phyloP scores from a whole-genome alignment of 2,797 vertebrate genomes.

The Agapornis canus region DNA sequence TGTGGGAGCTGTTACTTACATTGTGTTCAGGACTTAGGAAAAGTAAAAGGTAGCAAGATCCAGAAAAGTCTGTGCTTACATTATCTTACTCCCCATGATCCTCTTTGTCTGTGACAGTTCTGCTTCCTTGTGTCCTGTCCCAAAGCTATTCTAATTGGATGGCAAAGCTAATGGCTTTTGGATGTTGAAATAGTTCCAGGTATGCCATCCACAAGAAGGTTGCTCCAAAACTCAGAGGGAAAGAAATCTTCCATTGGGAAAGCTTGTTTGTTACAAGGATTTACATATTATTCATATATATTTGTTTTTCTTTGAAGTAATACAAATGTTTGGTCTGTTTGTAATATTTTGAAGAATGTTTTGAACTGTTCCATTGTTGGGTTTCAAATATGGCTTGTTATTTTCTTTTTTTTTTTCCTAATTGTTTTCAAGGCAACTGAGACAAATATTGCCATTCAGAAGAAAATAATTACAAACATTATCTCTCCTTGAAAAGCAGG shows the following conservation, averaged over 20 bases:
- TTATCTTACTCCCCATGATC: not conserved
- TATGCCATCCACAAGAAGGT: not conserved
- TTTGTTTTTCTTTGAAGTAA: not conserved
- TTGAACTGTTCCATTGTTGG: not conserved
- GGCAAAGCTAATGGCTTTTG: not conserved
- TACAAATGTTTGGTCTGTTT: not conserved
- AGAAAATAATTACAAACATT: not conserved
- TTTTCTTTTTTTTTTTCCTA: not conserved
- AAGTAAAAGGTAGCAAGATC: not conserved
- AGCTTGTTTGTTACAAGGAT: not conserved
- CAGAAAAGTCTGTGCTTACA: not conserved
- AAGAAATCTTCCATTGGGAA: not conserved
- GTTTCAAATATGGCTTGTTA: not conserved
- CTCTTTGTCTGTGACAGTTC: not conserved
- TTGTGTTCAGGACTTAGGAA: not conserved
- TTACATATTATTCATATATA: fast-evolving
- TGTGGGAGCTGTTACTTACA: not conserved
- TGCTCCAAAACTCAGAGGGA: not conserved
- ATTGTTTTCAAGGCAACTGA: not conserved
- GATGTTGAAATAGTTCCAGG: not conserved
- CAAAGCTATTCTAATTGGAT: not conserved
- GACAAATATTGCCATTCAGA: not conserved
- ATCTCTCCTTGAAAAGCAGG: not conserved
- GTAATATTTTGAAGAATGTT: not conserved
- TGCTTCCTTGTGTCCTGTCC: not conserved